Conservation (phyloP, 2,797 vertebrate species). For the Eremophila alpestris region DNA sequence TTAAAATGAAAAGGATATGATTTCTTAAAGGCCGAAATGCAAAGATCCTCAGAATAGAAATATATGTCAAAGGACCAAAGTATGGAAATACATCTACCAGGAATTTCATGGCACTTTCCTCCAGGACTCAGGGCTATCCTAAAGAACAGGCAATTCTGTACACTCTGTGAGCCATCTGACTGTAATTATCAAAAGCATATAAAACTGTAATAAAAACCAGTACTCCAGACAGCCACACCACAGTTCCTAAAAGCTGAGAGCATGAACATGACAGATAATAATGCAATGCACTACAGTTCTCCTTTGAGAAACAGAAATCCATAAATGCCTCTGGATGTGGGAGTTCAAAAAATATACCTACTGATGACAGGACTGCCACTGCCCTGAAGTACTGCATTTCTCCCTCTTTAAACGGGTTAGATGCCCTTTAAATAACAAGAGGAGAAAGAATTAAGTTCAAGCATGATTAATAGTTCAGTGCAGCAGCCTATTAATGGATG, state of each 20-base stretch:
- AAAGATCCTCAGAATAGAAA: not conserved
- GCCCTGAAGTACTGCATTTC: not conserved
- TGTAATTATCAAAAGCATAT: not conserved
- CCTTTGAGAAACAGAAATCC: not conserved
- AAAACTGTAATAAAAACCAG: not conserved
- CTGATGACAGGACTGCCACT: not conserved
- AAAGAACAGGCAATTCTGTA: not conserved
- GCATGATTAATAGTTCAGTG: not conserved
- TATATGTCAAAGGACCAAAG: not conserved
- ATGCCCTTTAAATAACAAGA: not conserved
- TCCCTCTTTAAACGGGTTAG: not conserved
- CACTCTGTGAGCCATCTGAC: not conserved
- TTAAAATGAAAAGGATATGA: not conserved
- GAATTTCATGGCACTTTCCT: not conserved
- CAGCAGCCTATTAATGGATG: not conserved
- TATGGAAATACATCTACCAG: not conserved
- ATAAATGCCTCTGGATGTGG: not conserved
- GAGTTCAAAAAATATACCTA: not conserved
- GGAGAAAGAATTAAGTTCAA: not conserved
- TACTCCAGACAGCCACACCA: not conserved
- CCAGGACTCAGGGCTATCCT: not conserved
- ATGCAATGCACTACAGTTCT: not conserved
- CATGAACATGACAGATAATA: not conserved
- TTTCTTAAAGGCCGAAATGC: not conserved
- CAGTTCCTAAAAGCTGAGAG: not conserved